Base-by-base conservation (phyloP, 2,888 invertebrate species). In the Archaeoteleia sp. region DNA sequence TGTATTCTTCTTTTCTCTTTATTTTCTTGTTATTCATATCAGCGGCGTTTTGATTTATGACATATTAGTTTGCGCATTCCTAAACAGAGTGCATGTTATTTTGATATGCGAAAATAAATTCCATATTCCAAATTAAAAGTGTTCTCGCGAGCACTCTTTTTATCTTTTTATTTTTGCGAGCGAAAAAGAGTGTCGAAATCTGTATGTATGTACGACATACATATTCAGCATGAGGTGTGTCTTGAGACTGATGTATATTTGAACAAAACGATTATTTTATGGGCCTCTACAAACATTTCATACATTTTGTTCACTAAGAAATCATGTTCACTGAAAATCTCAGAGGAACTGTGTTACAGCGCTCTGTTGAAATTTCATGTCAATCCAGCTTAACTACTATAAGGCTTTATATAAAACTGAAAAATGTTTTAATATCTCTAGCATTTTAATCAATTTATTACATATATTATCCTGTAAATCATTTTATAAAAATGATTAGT, bases 201-300 rank as follows among this genome's bases (percentile, higher is more conserved):
- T 55, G 42, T 15, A 62, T 54, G 53, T 49, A 43, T 63, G 49
- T 55, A 34, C 20, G 29, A 55, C 43, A 49, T 55, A 63, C 63
- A 55, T 49, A 63, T 37, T 63, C 54, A 62, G 62, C 54, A 63
- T 63, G 62, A 48, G 30, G 23, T 63, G 62, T 63, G 49, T 46
- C 35, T 55, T 49, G 39, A 55, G 49, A 32, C 17, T 49, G 42
- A 15, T 48, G 61, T 55, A 55, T 46, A n/a, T 48, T 63, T 55
- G 48, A 12, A 49, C 42, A 42, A 12, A 43, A 55, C 23, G 42
- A 23, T 63, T 48, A 42, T 55, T 32, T 10, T 32, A 32, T 10
- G 23, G 23, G 7, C 7, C 23, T 61, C 53, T 45, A 61, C 45
- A 40, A 62, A 42, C 48, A 42, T 54, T 39, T 37, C 37, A 9